phyloP scores from a whole-genome alignment of 2,113 vertebrate species.

The Baryphthengus martii region DNA sequence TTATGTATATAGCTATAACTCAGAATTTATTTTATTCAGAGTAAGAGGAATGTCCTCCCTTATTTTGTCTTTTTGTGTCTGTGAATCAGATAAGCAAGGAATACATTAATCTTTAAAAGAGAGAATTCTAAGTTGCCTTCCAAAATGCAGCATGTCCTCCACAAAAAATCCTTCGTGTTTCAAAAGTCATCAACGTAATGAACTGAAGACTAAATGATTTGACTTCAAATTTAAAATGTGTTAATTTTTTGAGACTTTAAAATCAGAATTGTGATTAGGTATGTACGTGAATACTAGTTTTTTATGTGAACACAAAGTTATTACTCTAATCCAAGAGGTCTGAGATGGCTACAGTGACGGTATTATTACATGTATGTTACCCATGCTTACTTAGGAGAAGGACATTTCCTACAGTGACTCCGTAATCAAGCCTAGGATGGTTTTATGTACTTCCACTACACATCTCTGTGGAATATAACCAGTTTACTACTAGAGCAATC shows the following conservation, averaged over 20 bases:
- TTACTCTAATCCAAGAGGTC: not conserved
- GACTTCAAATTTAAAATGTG: not conserved
- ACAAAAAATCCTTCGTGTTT: not conserved
- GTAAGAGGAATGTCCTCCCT: not conserved
- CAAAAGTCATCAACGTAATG: accelerated
- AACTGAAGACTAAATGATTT: not conserved
- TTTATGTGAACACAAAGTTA: not conserved
- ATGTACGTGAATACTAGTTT: not conserved
- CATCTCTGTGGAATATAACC: not conserved
- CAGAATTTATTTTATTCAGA: not conserved
- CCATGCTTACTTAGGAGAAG: not conserved
- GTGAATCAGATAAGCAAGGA: not conserved
- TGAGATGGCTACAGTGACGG: not conserved
- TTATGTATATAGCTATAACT: not conserved
- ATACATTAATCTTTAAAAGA: not conserved
- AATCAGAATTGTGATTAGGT: not conserved
- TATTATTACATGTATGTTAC: not conserved
- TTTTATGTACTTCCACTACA: not conserved
- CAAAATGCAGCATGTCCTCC: not conserved
- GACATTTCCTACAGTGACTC: not conserved
- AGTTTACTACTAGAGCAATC: not conserved
- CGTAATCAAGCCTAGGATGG: not conserved
- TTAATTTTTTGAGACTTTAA: not conserved
- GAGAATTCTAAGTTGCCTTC: not conserved
- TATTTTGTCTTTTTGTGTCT: not conserved